Evolutionary conservation across 1,140 invertebrate species (phyloP).

Genomic region (Stenopsyche tienmushanensis): DNA sequence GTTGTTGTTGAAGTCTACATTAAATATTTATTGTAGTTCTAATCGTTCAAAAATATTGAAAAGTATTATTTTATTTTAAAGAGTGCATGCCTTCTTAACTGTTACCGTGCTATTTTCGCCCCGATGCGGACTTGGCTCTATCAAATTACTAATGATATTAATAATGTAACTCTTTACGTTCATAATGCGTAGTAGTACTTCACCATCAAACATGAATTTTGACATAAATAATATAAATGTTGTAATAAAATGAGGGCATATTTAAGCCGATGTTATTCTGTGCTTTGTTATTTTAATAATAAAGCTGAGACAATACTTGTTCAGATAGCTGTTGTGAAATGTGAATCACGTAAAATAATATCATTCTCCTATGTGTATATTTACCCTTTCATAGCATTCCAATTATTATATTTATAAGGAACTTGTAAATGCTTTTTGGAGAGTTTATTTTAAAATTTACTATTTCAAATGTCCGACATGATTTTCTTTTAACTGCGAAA

Average conservation of each 20-base stretch:
- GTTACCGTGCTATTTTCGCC: no score
- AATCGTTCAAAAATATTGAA: slow-evolving; percentile 29
- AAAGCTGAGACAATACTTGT: slow-evolving; percentile 39
- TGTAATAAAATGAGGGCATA: no score
- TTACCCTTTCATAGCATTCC: slow-evolving; percentile 40
- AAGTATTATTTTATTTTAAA: slow-evolving; percentile 39
- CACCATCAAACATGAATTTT: no score
- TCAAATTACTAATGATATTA: no score
- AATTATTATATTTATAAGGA: slow-evolving; percentile 34
- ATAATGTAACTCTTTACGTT: no score
- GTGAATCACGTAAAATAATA: slow-evolving; percentile 31
- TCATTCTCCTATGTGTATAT: slow-evolving; percentile 38
- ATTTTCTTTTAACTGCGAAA: slow-evolving; percentile 14
- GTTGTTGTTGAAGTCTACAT: slow-evolving; percentile 38
- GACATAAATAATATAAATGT: no score
- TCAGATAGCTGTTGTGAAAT: slow-evolving; percentile 24
- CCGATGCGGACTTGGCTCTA: no score
- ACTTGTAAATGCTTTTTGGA: not conserved
- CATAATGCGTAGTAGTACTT: no score
- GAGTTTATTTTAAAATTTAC: no score
- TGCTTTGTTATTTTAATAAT: not conserved
- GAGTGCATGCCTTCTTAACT: no score
- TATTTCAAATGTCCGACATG: no score
- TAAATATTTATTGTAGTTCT: slow-evolving; percentile 39
- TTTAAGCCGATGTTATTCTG: no score